Base-by-base conservation (phyloP, 2,113 vertebrate genomes). In the Nothobranchius kuhntae region DNA sequence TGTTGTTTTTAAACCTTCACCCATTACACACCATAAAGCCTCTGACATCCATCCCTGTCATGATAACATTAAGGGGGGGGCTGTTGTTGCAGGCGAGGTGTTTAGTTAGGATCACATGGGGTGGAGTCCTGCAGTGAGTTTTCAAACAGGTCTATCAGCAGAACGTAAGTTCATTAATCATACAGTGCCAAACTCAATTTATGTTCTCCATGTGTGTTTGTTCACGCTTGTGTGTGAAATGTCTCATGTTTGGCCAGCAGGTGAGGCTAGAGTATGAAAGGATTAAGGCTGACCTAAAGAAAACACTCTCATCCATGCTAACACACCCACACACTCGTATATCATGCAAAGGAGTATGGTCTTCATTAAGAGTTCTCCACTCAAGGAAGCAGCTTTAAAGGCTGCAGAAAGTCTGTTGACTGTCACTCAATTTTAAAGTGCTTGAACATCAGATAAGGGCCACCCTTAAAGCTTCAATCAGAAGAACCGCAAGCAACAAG, bases 221-320 rank as follows among this genome's bases (percentile, higher is more conserved):
- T 55, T 17, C n/a, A 35, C 46, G 12, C 6, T 13, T 7, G n/a
- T 53, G 3, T 38, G 48, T 40, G 59, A 52, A 7, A 9, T 2
- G 0, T 44, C 53, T 45, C 40, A 1, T 15, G 53, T 75, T 59
- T 75, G 48, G 26, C 86, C 89, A 90, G 71, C 69, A 90, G 88
- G 40, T 77, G 88, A 87, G 51, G 86, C 38, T n/a, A 79, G 67
- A 82, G 74, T 71, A 54, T 67, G 69, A 24, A n/a, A 38, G 15
- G 36, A 68, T 13, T 63, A 7, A 62, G 46, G 46, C 46, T 73
- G 17, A 72, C 35, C 30, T 30, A 30, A 30, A 30, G 30, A 30
- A 30, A 30, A 30, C 30, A 30, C 30, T 3, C 50, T 36, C 7
- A 1, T 0, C 26, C 13, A 30, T 1, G 13, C 53, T 64, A 21